Evolutionary conservation across 2,113 vertebrate genomes (phyloP), one percentile per base, ranked within the genome.

Genomic region (Pluvianellus socialis): DNA sequence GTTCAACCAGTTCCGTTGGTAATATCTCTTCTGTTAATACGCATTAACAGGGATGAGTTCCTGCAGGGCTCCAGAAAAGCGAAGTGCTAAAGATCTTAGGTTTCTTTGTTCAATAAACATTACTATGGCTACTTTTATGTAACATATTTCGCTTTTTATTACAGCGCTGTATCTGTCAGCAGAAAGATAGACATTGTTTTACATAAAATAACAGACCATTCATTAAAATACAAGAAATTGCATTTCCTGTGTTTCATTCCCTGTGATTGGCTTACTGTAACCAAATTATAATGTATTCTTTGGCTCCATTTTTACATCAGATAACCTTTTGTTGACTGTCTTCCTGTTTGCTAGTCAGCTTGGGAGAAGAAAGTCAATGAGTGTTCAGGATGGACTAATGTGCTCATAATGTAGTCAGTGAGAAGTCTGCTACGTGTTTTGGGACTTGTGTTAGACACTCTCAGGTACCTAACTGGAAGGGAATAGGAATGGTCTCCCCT

Each of bases 81-180:
- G 22, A 24, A 33, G n/a, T 92, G 86, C 53, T 84, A 88, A 90
- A 92, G 80, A 90, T 81, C 79, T 87, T 76, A 47, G 4, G 8
- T 73, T 59, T 93, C 79, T 82, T 86, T 96, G 17, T 96, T 79
- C 79, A 74, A 61, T 90, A 94, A 94, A 89, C 40, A 79, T 55
- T 55, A 73, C 68, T 79, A 55, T 72, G 10, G n/a, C 81, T 94
- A 82, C 44, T 86, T 90, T 87, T 26, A 27, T 79, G 47, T 90
- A 68, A 66, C 45, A 44, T 88, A n/a, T 40, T 84, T 80, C 10
- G 4, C 12, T 23, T 38, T 92, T 85, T 75, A 88, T 66, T 88
- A 40, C 32, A 75, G 20, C 70, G 58, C 23, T 61, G 2, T 23
- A 30, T 94, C 53, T 95, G 23, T 94, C 62, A 77, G 38, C 44